These are phyloP conservation scores for Notodonta ziczac DNA, from an alignment of 2,888 invertebrate genomes.

Conservation along the genomic window DNA sequence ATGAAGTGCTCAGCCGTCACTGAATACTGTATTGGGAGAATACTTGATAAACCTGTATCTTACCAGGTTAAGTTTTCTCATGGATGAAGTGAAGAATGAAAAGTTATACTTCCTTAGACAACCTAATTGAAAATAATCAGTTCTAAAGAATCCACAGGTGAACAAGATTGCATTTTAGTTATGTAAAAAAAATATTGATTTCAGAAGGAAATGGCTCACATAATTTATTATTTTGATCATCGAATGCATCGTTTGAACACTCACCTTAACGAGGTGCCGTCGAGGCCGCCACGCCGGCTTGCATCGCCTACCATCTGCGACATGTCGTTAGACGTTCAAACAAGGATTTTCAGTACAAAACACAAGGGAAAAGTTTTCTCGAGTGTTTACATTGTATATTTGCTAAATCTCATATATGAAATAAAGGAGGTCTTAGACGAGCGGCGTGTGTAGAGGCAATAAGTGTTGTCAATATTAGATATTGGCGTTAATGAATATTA, in stretches of 20 bases:
- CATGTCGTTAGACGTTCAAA: not conserved
- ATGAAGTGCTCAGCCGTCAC: slow-evolving; percentile 22
- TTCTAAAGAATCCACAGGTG: no score
- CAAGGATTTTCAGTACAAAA: not conserved
- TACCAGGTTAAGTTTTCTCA: not conserved
- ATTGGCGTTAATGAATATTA: no score
- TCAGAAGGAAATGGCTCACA: not conserved
- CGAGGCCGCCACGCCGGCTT: not conserved
- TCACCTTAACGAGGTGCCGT: not conserved
- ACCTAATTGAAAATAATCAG: no score
- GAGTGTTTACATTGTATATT: no score
- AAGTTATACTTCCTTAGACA: no score
- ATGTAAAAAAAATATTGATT: no score
- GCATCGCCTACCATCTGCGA: not conserved
- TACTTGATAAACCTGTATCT: not conserved
- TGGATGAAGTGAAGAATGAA: no score
- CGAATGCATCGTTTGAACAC: not conserved
- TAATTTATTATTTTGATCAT: not conserved
- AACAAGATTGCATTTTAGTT: no score
- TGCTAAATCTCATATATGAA: no score
- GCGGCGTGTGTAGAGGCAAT: no score
- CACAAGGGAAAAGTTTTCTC: not conserved
- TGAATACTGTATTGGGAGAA: not conserved
- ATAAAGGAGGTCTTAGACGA: no score
- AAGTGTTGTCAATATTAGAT: no score